Evolutionary conservation across 2,113 vertebrate species (phyloP).

Genomic region (Myiagra hebetior): DNA sequence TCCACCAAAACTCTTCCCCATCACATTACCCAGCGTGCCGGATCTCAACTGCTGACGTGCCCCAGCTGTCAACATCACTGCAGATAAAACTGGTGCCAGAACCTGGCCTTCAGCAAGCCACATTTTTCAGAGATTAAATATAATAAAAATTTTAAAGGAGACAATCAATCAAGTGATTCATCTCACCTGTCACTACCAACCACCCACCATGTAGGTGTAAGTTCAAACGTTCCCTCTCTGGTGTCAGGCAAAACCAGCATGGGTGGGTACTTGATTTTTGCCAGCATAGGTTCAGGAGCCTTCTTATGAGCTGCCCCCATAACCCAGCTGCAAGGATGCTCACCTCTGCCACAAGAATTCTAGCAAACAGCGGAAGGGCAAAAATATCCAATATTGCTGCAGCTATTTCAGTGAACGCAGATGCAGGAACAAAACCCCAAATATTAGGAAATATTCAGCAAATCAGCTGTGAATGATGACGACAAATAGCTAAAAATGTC

Average conservation of each 20-base stretch:
- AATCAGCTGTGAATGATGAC: not conserved
- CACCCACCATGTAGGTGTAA: not conserved
- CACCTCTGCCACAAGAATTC: not conserved
- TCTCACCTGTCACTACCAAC: not conserved
- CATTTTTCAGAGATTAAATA: not conserved
- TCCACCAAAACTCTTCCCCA: not conserved
- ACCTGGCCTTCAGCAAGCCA: not conserved
- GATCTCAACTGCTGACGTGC: rapidly evolving
- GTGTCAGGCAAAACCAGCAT: not conserved
- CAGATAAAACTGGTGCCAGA: not conserved
- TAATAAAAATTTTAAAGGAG: not conserved
- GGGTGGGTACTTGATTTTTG: not conserved
- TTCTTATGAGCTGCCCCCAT: not conserved
- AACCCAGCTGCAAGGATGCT: not conserved
- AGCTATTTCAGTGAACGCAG: not conserved
- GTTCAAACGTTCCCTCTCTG: not conserved
- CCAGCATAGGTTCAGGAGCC: not conserved
- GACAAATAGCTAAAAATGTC: not conserved
- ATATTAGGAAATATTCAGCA: not conserved
- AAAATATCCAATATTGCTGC: not conserved
- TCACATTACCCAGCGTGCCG: not conserved
- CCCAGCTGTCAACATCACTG: not conserved
- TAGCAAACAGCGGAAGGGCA: not conserved
- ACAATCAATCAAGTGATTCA: not conserved
- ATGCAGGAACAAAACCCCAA: not conserved